These are phyloP conservation scores for Cloeon dipterum DNA, from an alignment of 2,888 invertebrate species.

Conservation along the genomic window DNA sequence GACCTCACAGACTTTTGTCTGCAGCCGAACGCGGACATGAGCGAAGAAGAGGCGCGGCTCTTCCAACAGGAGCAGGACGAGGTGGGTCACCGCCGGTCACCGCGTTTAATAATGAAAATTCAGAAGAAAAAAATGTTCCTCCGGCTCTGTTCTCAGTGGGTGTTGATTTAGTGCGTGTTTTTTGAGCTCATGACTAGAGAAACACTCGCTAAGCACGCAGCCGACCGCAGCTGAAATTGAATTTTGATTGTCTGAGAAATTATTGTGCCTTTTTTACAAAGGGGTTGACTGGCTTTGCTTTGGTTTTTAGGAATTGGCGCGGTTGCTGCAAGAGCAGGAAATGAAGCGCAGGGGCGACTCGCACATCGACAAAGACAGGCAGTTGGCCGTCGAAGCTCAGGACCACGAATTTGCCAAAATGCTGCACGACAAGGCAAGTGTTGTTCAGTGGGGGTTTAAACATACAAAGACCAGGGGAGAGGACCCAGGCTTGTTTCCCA, in stretches of 20 bases:
- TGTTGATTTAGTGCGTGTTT: conserved; percentile 16
- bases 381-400: conserved; percentile 54
- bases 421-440: conserved; percentile 35
- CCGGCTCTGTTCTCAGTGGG: conserved; percentile 11
- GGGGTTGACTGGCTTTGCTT: no score
- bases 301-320: conserved; percentile 36
- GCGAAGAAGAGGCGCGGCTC: conserved; percentile 29
- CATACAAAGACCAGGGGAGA: no score
- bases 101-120: neutral
- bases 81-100: no score
- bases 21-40: conserved; percentile 15
- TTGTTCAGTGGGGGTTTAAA: neutral
- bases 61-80: conserved; percentile 52
- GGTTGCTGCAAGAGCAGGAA: conserved; percentile 52
- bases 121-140: neutral
- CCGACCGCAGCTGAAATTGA: neutral
- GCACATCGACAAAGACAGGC: conserved; percentile 31
- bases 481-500: no score
- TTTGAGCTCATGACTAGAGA: conserved; percentile 20
- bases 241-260: neutral
- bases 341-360: conserved; percentile 29
- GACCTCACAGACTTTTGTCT: conserved; percentile 20
- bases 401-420: conserved; percentile 55
- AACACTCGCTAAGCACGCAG: conserved; percentile 18
- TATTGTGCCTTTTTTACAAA: no score